These are phyloP conservation scores for Crotalus viridis DNA, from an alignment of 2,113 vertebrate genomes.

Conservation along the genomic window DNA sequence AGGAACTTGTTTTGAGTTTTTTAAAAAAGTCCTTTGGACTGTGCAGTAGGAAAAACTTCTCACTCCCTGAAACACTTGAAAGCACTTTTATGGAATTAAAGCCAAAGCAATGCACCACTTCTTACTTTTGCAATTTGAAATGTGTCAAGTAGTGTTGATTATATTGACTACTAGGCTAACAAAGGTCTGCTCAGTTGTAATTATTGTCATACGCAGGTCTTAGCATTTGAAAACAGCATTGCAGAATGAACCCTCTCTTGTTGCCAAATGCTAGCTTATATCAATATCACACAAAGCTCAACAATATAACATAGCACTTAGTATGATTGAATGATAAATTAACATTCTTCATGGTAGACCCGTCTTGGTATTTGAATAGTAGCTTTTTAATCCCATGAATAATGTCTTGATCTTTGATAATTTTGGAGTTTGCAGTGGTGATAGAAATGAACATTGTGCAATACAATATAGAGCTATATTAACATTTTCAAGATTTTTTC, in stretches of 20 bases:
- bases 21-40: background rate
- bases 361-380: background rate
- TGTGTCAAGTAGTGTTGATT: constrained; percentile 26
- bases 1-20: background rate
- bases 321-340: constrained; percentile 43
- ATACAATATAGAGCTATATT: background rate
- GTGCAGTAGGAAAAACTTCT: background rate
- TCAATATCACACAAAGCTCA: background rate
- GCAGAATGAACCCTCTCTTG: constrained; percentile 43
- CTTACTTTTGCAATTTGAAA: constrained; percentile 29
- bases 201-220: constrained; percentile 44
- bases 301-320: background rate
- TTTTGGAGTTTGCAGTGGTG: background rate
- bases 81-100: background rate
- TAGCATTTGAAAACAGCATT: constrained; percentile 33
- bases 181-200: constrained; percentile 35
- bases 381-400: background rate
- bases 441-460: background rate
- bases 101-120: background rate
- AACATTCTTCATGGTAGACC: background rate
- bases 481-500: background rate
- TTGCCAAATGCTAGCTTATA: background rate
- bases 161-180: constrained; percentile 22
- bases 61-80: background rate
- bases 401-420: background rate